Percentiles rank a stretch among this genome's conserved stretches.
These are phyloP conservation scores for Metopia argyrocephala DNA, from an alignment of 2,888 invertebrate genomes.

Conservation along the genomic window DNA sequence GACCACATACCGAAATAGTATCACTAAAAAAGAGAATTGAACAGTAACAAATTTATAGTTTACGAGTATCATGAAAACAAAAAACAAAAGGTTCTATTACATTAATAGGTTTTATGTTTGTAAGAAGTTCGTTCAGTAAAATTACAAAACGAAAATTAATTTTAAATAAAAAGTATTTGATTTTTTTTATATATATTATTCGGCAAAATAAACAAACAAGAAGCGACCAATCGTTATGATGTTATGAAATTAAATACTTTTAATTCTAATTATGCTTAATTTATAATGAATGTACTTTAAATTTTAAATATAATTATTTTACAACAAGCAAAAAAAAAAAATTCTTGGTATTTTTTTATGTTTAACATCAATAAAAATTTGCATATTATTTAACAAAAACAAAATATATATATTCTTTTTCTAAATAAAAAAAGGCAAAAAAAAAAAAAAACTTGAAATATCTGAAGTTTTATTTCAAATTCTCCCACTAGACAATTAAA, in stretches of 20 bases:
- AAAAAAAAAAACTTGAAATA: neutral
- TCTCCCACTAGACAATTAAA: too few species aligned
- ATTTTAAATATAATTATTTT: slow-evolving; percentile 41
- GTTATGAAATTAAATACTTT: slow-evolving; percentile 28
- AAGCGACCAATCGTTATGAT: neutral
- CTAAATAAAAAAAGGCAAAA: slow-evolving; percentile 26
- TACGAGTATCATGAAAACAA: neutral
- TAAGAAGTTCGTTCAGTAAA: too few species aligned
- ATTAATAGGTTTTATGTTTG: slow-evolving; percentile 63
- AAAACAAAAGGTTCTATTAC: slow-evolving; percentile 59
- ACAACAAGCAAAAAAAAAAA: too few species aligned
- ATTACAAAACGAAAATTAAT: slow-evolving; percentile 48
- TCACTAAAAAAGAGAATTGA: neutral
- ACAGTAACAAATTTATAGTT: neutral
- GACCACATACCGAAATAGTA: neutral
- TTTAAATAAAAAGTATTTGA: slow-evolving; percentile 14
- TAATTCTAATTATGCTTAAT: slow-evolving; percentile 30
- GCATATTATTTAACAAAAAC: too few species aligned
- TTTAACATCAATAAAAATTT: slow-evolving; percentile 13
- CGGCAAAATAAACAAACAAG: slow-evolving; percentile 32
- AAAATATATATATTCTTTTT: slow-evolving; percentile 36
- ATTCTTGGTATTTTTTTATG: slow-evolving; percentile 43
- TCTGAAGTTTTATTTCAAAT: too few species aligned
- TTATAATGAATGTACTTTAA: slow-evolving; percentile 44
- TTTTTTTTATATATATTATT: neutral